A percentile compares a stretch with the other conserved stretches of the same genome.
These are phyloP conservation scores for Trissolcus brochymenae DNA, from an alignment of 2,888 invertebrate species.

Conservation along the genomic window DNA sequence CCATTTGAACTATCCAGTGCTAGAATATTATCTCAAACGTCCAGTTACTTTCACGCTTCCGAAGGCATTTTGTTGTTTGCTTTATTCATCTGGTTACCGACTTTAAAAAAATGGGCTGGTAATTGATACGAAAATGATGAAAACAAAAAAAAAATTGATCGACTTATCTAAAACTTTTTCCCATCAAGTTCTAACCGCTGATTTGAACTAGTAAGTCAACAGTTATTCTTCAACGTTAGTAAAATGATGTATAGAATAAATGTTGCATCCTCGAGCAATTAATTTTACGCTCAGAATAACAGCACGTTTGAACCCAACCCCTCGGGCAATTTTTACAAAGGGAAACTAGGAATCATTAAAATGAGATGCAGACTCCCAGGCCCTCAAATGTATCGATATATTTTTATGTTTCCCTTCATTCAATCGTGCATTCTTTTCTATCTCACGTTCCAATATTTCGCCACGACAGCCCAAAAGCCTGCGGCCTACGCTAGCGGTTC, in stretches of 20 bases:
- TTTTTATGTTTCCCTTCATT: slow-evolving; percentile 26
- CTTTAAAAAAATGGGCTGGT: too few relatives aligned
- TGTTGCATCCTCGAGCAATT: neutral
- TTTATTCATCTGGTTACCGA: too few relatives aligned
- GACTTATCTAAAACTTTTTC: too few relatives aligned
- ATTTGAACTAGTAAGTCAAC: too few relatives aligned
- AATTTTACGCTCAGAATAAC: neutral
- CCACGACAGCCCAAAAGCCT: slow-evolving; percentile 32
- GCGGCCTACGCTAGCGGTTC: slow-evolving; percentile 21
- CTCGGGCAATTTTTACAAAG: slow-evolving; percentile 6
- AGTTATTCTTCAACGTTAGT: too few relatives aligned
- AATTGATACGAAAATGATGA: too few relatives aligned
- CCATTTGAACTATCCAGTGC: too few relatives aligned
- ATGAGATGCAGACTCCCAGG: slow-evolving; percentile 9
- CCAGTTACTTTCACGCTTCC: too few relatives aligned
- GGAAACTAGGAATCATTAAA: slow-evolving; percentile 29
- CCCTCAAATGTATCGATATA: slow-evolving; percentile 19
- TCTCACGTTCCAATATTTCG: slow-evolving; percentile 33
- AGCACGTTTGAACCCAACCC: neutral
- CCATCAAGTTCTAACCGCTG: too few relatives aligned
- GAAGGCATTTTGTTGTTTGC: too few relatives aligned
- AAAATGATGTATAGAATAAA: neutral
- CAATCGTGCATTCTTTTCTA: slow-evolving; percentile 26
- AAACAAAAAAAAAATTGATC: too few relatives aligned
- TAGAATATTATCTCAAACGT: too few relatives aligned